Percentiles rank a stretch among this genome's conserved stretches.
Evolutionary conservation across 2,888 invertebrate genomes (phyloP).

Genomic region (Tribolium freemani): DNA sequence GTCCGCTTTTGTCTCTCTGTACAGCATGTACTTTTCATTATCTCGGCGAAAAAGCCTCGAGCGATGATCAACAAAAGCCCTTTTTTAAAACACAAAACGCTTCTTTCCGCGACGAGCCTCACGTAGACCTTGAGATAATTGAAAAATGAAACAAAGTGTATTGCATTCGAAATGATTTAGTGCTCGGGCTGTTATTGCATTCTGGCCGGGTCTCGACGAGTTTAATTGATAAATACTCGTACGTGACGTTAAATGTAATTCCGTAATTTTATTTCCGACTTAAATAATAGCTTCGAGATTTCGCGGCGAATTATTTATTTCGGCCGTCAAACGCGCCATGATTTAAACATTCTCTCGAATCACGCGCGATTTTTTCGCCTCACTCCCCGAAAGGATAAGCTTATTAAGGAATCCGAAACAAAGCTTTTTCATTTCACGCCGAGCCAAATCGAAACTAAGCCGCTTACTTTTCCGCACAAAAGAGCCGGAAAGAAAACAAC

Average conservation of each 20-base stretch:
- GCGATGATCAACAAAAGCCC: conserved; percentile 50
- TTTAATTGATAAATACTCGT: conserved; percentile 65
- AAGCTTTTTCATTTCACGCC: conserved; percentile 43
- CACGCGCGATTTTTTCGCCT: conserved; percentile 23
- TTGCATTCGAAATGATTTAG: conserved; percentile 64
- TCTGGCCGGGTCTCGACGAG: conserved; percentile 54
- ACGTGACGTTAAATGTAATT: conserved; percentile 59
- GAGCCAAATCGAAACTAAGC: conserved; percentile 42
- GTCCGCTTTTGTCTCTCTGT: conserved; percentile 50
- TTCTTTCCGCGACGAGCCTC: conserved; percentile 22
- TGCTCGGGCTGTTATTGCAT: conserved; percentile 60
- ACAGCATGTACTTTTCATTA: conserved; percentile 53
- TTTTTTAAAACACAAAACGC: conserved; percentile 50
- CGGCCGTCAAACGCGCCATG: conserved; percentile 37
- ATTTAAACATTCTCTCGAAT: conserved; percentile 35
- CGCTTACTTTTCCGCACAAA: conserved; percentile 48
- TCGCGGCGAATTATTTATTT: conserved; percentile 50
- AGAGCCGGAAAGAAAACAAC: conserved; percentile 51
- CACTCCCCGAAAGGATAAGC: conserved; percentile 22
- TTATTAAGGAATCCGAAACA: conserved; percentile 40
- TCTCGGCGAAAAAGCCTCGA: conserved; percentile 43
- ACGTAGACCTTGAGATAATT: conserved; percentile 52
- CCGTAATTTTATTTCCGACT: conserved; percentile 47
- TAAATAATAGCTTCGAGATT: conserved; percentile 50
- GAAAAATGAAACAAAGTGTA: conserved; percentile 63